These are phyloP conservation scores for Harlomillsia oculata DNA, from an alignment of 1,140 invertebrate species.

Conservation along the genomic window DNA sequence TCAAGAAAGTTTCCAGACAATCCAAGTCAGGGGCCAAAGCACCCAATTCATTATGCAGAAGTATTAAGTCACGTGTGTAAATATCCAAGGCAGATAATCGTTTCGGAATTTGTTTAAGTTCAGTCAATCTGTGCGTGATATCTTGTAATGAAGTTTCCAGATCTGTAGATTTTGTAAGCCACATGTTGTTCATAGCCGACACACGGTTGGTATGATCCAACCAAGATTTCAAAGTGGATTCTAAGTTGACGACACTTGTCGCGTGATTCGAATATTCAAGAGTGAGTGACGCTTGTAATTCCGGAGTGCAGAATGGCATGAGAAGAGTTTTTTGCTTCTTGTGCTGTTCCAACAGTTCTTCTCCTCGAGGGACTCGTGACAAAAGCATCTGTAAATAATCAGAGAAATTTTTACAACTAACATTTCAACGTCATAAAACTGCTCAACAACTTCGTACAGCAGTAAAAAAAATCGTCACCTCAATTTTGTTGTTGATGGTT, in stretches of 20 bases:
- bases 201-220: constrained; percentile 40
- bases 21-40: background rate
- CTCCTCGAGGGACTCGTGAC: constrained; percentile 50
- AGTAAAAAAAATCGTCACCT: constrained; percentile 36
- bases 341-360: constrained; percentile 26
- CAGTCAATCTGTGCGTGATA: constrained; percentile 54
- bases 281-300: constrained; percentile 21
- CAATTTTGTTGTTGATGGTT: constrained; percentile 56
- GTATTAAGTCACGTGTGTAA: constrained; percentile 1
- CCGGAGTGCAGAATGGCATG: constrained; percentile 18
- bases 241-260: constrained; percentile 63
- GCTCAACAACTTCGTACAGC: background rate
- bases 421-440: background rate
- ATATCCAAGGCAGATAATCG: constrained; percentile 16
- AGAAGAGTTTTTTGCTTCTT: constrained; percentile 6
- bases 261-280: constrained; percentile 57
- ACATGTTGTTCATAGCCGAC: constrained; percentile 40
- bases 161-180: constrained; percentile 36
- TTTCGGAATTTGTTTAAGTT: constrained; percentile 43
- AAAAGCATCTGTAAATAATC: constrained; percentile 37
- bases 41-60: background rate
- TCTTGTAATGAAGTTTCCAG: constrained; percentile 41
- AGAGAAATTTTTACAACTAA: background rate
- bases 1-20: constrained; percentile 11
- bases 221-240: constrained; percentile 73